These are phyloP conservation scores for Mus minutoides DNA, from an alignment of 2,797 vertebrate genomes.

Conservation along the genomic window DNA sequence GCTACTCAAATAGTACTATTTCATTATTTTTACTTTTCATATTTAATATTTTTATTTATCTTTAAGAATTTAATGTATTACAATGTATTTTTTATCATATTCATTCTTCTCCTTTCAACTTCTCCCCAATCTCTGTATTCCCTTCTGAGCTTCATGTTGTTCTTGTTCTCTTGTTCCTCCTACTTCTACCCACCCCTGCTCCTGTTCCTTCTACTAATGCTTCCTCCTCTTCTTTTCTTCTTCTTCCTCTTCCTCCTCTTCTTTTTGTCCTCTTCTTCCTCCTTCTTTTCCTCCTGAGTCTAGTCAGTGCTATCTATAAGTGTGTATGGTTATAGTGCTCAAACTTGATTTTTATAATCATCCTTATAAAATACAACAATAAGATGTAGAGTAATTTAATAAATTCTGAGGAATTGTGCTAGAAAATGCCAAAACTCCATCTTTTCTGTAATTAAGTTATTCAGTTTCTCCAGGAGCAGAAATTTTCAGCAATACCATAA, in stretches of 20 bases:
- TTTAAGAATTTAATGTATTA: neutral
- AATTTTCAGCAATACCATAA: neutral
- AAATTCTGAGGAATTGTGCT: neutral
- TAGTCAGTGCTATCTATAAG: neutral
- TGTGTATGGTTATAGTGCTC: neutral
- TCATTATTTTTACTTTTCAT: neutral
- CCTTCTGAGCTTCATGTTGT: neutral
- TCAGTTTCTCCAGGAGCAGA: neutral
- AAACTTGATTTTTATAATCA: neutral
- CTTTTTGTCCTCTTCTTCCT: too few species aligned
- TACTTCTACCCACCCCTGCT: neutral
- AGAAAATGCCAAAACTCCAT: neutral
- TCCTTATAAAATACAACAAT: neutral
- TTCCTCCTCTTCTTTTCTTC: too few species aligned
- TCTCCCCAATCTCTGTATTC: neutral
- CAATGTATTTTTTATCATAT: neutral
- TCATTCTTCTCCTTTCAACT: neutral
- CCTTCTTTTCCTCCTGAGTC: neutral
- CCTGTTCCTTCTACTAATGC: neutral
- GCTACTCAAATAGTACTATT: neutral
- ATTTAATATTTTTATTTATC: neutral
- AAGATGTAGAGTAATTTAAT: neutral
- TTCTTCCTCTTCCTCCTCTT: neutral
- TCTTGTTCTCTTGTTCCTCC: neutral
- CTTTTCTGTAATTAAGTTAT: neutral